Evolutionary conservation across 2,797 vertebrate species (phyloP), one percentile per base, ranked within the genome.

Genomic region (Dendrocincla fuliginosa): DNA sequence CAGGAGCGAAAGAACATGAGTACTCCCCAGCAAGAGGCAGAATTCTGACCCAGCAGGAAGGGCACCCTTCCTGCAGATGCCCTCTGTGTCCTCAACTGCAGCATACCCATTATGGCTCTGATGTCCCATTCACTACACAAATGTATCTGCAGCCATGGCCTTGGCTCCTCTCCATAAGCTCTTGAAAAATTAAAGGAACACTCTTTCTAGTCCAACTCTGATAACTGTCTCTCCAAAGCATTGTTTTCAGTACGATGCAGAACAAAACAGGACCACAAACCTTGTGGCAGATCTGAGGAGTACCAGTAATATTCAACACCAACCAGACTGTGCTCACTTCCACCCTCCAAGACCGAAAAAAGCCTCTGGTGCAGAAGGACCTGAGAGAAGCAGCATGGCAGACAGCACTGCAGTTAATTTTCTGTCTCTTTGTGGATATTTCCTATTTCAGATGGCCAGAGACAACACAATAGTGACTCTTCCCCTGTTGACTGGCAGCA

Each of bases 81-180:
- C 32, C 41, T n/a, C 14, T 7, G 5, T 4, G 3, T 10, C 10
- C 7, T 11, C 27, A 9, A 13, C 19, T 11, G 5, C 5, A n/a
- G 56, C 47, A 56, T 15, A 8, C 27, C 39, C 6, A 1, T 28
- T 6, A 6, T 30, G 23, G n/a, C 9, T 35, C 70, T 10, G 22
- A 19, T 5, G 13, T 41, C 16, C 23, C 24, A 25, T 49, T 39
- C 0, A 0, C 32, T 12, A 12, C 30, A 7, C 18, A 59, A 5
- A 16, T 2, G 0, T 3, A 0, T 6, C 39, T 10, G 1, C 1
- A 4, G 11, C 7, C 68, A 27, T 3, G 33, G 44, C 7, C 15
- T 63, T 39, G 19, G 12, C 13, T 44, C 19, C 24, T 8, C 50
- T 22, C 30, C 11, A 5, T 8, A 33, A 27, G 24, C 13, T 32